A percentile compares a stretch with the other conserved stretches of the same genome.
These are phyloP conservation scores for Schizopygopsis pylzovi DNA, from an alignment of 2,797 vertebrate species.

Conservation along the genomic window DNA sequence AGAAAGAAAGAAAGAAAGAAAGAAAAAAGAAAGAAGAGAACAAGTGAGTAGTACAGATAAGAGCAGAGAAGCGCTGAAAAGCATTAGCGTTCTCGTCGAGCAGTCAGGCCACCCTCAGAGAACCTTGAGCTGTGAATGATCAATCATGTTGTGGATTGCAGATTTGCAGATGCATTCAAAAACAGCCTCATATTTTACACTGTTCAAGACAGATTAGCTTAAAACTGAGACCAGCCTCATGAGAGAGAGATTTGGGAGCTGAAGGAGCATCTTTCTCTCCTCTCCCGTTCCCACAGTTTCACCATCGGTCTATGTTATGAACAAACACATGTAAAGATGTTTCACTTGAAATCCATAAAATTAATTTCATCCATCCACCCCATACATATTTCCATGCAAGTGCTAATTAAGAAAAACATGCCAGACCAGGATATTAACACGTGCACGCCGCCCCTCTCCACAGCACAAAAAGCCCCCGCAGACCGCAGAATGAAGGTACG, in stretches of 20 bases:
- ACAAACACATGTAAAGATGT: slow-evolving; percentile 54
- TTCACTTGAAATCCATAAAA: slow-evolving; percentile 32
- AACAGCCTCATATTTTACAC: slow-evolving; percentile 67
- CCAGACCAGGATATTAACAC: slow-evolving; percentile 61
- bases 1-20: neutral
- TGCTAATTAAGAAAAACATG: slow-evolving; percentile 59
- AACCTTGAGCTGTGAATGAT: slow-evolving; percentile 71
- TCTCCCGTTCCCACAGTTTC: neutral
- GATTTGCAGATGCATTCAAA: slow-evolving; percentile 68
- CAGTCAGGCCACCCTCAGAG: slow-evolving; percentile 68
- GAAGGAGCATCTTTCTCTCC: slow-evolving; percentile 31
- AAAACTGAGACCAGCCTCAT: slow-evolving; percentile 34
- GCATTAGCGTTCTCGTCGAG: slow-evolving; percentile 52
- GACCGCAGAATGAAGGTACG: slow-evolving; percentile 63
- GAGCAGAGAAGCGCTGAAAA: slow-evolving; percentile 8
- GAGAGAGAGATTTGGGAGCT: slow-evolving; percentile 25
- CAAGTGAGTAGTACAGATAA: neutral
- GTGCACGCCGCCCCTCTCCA: slow-evolving; percentile 51
- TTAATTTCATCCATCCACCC: neutral
- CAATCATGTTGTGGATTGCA: slow-evolving; percentile 68
- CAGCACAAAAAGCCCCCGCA: slow-evolving; percentile 62
- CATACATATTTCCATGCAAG: slow-evolving; percentile 18
- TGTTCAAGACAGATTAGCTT: slow-evolving; percentile 54
- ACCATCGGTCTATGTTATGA: slow-evolving; percentile 49
- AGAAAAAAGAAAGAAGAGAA: neutral